Conservation (phyloP, 2,888 invertebrate genomes). For the Prosopocoilus inquinatus region DNA sequence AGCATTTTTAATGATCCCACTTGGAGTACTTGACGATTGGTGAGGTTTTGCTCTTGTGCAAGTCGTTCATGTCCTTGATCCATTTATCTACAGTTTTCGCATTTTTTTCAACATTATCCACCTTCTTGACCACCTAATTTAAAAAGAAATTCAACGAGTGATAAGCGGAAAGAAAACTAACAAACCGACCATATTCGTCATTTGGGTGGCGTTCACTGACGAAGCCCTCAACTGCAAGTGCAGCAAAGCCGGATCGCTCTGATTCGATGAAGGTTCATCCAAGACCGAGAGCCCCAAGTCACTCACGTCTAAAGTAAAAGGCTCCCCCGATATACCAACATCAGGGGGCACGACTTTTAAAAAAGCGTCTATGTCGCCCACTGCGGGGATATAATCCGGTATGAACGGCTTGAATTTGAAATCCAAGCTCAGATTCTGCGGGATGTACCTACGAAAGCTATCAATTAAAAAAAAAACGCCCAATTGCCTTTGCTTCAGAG, state of each 20-base stretch:
- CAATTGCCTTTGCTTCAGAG: background rate
- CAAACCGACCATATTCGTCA: constrained; percentile 37
- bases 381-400: constrained; percentile 95
- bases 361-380: constrained; percentile 98
- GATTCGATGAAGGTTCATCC: constrained; percentile 93
- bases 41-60: constrained; percentile 87
- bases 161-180: background rate
- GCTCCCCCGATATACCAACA: constrained; percentile 46
- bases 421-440: constrained; percentile 86
- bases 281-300: constrained; percentile 70
- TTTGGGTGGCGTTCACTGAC: constrained; percentile 51
- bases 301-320: constrained; percentile 35
- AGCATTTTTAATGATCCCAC: constrained; percentile 50
- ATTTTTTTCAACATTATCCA: constrained; percentile 82
- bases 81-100: constrained; percentile 91
- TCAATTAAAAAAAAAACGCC: constrained; percentile 2
- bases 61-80: constrained; percentile 92
- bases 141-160: background rate
- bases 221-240: constrained; percentile 84
- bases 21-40: constrained; percentile 78
- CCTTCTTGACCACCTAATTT: constrained; percentile 68
- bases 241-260: constrained; percentile 92
- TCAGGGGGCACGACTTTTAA: constrained; percentile 89
- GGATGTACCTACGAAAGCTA: constrained; percentile 71
- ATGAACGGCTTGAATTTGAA: constrained; percentile 91